phyloP scores from a whole-genome alignment of 1,140 invertebrate species.

The Dinoponera quadriceps region DNA sequence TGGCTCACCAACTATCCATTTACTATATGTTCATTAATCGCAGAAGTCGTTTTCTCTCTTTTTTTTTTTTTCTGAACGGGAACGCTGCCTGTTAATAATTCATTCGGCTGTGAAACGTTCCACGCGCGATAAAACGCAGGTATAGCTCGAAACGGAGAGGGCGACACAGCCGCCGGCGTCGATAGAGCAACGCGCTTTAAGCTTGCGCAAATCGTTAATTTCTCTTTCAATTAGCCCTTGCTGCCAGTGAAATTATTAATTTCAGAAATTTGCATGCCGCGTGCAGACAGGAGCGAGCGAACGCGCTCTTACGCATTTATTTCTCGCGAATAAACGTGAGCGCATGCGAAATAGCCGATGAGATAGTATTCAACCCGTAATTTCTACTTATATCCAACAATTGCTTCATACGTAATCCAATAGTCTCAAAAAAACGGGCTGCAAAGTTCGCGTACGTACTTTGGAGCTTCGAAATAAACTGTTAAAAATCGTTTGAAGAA shows the following conservation, averaged over 20 bases:
- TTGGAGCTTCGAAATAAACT: too few relatives aligned
- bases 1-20: not conserved
- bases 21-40: not conserved
- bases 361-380: not conserved
- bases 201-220: constrained; percentile 26
- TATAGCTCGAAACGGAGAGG: constrained; percentile 18
- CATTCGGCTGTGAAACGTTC: constrained; percentile 10
- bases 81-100: constrained; percentile 15
- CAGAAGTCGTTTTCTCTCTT: not conserved
- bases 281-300: not conserved
- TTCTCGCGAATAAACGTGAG: not conserved
- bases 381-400: not conserved
- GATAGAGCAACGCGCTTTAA: constrained; percentile 5
- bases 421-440: too few relatives aligned
- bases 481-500: too few relatives aligned
- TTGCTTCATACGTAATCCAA: too few relatives aligned
- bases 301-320: constrained; percentile 6
- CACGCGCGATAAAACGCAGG: not conserved
- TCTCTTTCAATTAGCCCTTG: constrained; percentile 24
- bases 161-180: not conserved
- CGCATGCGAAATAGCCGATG: not conserved
- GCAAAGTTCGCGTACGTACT: too few relatives aligned
- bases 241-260: constrained; percentile 27
- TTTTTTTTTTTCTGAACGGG: not conserved
- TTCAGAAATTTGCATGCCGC: constrained; percentile 12